These are phyloP conservation scores for Onychorhynchus coronatus DNA, from an alignment of 2,113 vertebrate genomes.

Conservation along the genomic window DNA sequence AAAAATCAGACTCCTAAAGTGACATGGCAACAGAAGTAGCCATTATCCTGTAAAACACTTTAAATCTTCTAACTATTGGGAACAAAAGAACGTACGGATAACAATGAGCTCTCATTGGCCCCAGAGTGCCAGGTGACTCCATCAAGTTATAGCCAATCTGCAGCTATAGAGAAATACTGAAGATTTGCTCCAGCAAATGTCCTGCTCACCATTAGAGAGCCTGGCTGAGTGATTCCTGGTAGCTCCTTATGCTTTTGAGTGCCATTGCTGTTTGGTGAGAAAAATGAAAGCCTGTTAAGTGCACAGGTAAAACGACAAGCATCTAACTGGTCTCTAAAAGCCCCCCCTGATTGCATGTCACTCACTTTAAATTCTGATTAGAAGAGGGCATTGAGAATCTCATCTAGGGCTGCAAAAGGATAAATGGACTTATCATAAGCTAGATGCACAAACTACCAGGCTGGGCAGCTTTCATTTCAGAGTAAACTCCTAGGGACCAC, in stretches of 20 bases:
- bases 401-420: constrained; percentile 15
- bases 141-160: not conserved
- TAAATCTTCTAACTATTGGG: not conserved
- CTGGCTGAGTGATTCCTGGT: not conserved
- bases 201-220: not conserved
- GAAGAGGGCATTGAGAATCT: not conserved
- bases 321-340: constrained; percentile 29
- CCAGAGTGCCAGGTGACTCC: not conserved
- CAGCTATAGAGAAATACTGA: not conserved
- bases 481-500: not conserved
- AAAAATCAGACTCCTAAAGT: not conserved
- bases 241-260: not conserved
- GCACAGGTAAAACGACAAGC: not conserved
- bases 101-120: not conserved
- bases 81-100: not conserved
- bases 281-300: not conserved
- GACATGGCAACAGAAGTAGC: not conserved
- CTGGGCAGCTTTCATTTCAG: not conserved
- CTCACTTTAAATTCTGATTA: constrained; percentile 48
- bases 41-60: not conserved
- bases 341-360: constrained; percentile 36
- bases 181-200: not conserved
- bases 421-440: constrained; percentile 16
- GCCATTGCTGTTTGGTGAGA: not conserved
- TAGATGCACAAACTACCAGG: not conserved